Evolutionary conservation across 2,113 vertebrate species (phyloP).

Genomic region (Rhinichthys klamathensis): DNA sequence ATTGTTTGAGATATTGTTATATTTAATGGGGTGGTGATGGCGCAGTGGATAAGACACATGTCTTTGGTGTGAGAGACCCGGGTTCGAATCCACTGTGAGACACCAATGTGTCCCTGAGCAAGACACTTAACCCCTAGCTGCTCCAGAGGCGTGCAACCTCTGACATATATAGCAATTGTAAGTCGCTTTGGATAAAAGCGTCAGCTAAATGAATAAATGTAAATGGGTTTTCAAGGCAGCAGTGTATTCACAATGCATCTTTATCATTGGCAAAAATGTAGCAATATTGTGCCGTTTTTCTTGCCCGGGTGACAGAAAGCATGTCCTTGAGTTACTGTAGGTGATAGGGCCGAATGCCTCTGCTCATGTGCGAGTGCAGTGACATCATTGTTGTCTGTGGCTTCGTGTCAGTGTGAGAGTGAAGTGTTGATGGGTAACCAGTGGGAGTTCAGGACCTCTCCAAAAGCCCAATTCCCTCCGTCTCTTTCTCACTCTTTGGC

Average conservation of each 20-base stretch:
- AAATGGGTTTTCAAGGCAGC: not conserved
- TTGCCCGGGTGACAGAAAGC: not conserved
- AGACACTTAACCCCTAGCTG: too few species aligned
- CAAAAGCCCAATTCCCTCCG: constrained; percentile 7
- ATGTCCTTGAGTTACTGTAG: not conserved
- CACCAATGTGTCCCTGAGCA: too few species aligned
- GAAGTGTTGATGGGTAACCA: constrained; percentile 17
- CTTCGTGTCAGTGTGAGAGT: constrained; percentile 23
- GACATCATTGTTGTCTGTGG: constrained; percentile 19
- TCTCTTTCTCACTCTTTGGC: not conserved
- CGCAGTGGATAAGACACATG: too few species aligned
- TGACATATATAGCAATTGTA: too few species aligned
- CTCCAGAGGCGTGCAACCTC: too few species aligned
- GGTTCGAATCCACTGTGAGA: too few species aligned
- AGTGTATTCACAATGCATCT: not conserved
- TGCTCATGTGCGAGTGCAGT: not conserved
- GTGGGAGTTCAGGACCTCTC: constrained; percentile 18
- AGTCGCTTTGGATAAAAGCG: too few species aligned
- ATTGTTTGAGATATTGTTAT: not conserved
- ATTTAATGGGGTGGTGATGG: too few species aligned
- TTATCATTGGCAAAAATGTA: not conserved
- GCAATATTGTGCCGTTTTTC: not conserved
- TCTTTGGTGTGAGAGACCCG: too few species aligned
- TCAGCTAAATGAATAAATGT: too few species aligned
- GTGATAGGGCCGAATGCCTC: not conserved